phyloP scores from a whole-genome alignment of 2,113 vertebrate species.

The Triplophysa rosa region DNA sequence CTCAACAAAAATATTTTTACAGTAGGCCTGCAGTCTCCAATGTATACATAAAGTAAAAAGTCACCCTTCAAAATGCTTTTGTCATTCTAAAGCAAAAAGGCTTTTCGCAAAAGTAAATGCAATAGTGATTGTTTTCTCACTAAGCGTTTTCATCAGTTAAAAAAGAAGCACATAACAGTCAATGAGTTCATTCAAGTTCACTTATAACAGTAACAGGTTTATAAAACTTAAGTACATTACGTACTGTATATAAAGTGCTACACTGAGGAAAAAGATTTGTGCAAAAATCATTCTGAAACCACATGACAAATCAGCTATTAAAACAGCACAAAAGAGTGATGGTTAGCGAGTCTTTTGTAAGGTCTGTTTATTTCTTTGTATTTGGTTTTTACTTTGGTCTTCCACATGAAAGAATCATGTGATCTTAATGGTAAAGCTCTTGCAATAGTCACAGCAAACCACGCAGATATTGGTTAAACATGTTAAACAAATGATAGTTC shows the following conservation, averaged over 20 bases:
- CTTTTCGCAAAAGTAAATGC: no score
- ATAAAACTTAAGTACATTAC: background rate
- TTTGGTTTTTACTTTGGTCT: conserved; percentile 22
- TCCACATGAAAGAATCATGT: conserved; percentile 7
- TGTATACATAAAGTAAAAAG: background rate
- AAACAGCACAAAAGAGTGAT: conserved; percentile 4
- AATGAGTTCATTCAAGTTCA: background rate
- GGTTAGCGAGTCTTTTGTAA: background rate
- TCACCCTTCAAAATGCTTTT: no score
- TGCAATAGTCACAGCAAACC: background rate
- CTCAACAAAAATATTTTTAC: background rate
- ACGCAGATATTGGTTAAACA: conserved; percentile 27
- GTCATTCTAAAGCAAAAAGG: no score
- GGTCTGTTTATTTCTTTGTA: conserved; percentile 1
- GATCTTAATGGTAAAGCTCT: conserved; percentile 14
- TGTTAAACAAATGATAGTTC: conserved; percentile 43
- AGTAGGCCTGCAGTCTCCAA: background rate
- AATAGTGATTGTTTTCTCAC: background rate
- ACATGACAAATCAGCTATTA: background rate
- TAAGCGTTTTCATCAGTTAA: no score
- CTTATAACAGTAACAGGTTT: background rate
- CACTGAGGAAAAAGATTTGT: background rate
- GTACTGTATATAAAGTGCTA: background rate
- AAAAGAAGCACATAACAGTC: background rate
- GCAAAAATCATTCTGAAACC: background rate